Percentiles rank a stretch among this genome's conserved stretches.
Evolutionary conservation across 1,140 invertebrate species (phyloP).

Genomic region (Gryon sp.): DNA sequence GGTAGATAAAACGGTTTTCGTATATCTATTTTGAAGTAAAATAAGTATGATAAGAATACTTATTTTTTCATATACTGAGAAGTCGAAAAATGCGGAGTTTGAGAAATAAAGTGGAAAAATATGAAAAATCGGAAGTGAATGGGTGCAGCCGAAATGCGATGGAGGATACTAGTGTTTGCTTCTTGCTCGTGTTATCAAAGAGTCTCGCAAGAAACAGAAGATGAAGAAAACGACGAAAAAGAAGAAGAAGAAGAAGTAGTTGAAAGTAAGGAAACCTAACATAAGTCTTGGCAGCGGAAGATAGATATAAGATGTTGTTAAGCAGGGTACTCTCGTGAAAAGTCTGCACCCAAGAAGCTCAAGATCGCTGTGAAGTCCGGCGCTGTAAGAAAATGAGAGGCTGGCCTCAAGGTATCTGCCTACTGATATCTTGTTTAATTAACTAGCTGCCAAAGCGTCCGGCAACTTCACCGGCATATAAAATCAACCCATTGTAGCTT

Average conservation of each 20-base stretch:
- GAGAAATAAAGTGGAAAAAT: neutral
- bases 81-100: too few species aligned
- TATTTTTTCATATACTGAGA: too few species aligned
- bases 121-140: slow-evolving; percentile 26
- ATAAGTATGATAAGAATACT: too few species aligned
- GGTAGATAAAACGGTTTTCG: too few species aligned
- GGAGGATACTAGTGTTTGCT: slow-evolving; percentile 45
- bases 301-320: slow-evolving; percentile 64
- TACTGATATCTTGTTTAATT: slow-evolving; percentile 73
- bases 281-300: slow-evolving; percentile 14
- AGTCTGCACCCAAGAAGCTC: slow-evolving; percentile 55
- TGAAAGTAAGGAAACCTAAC: slow-evolving; percentile 25
- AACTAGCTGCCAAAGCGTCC: slow-evolving; percentile 63
- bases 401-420: slow-evolving; percentile 44
- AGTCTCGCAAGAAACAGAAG: slow-evolving; percentile 19
- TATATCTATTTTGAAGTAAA: too few species aligned
- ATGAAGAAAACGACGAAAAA: too few species aligned
- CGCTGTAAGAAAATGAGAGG: slow-evolving; percentile 45
- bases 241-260: slow-evolving; percentile 15
- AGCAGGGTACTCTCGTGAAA: slow-evolving; percentile 62
- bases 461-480: slow-evolving; percentile 60
- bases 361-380: slow-evolving; percentile 52
- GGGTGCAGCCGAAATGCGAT: slow-evolving; percentile 20
- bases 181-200: slow-evolving; percentile 50
- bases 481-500: slow-evolving; percentile 60